These are phyloP conservation scores for Lycorma delicatula DNA, from an alignment of 1,140 invertebrate species.

Conservation along the genomic window DNA sequence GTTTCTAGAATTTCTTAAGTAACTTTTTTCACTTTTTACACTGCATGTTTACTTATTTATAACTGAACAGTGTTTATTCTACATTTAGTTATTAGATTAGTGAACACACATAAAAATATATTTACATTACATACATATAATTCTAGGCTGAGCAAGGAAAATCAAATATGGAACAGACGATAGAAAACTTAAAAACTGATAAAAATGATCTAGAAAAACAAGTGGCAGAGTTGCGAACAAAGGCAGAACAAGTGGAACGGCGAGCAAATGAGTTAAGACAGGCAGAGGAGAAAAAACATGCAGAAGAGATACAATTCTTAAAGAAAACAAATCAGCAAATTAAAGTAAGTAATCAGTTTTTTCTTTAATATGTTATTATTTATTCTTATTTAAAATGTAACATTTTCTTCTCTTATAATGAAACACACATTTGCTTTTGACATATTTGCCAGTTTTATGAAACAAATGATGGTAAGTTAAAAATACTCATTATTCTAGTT, in stretches of 20 bases:
- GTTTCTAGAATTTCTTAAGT: too few species aligned
- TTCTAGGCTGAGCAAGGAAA: constrained; percentile 55
- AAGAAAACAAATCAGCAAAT: constrained; percentile 91
- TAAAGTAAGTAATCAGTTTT: constrained; percentile 49
- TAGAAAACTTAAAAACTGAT: constrained; percentile 53
- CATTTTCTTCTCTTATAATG: too few species aligned
- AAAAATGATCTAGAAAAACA: constrained; percentile 67
- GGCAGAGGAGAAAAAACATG: constrained; percentile 84
- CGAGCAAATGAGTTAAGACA: constrained; percentile 71
- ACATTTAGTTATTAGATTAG: too few species aligned
- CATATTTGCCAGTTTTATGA: too few species aligned
- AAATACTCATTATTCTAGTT: too few species aligned
- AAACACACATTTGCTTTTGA: too few species aligned
- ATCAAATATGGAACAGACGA: constrained; percentile 53
- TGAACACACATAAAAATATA: too few species aligned
- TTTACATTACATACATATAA: too few species aligned
- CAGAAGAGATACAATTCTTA: constrained; percentile 81
- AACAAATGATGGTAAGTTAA: too few species aligned
- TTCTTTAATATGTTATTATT: not conserved
- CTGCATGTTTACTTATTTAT: too few species aligned
- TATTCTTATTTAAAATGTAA: not conserved
- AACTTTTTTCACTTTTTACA: too few species aligned
- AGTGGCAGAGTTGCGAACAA: constrained; percentile 71
- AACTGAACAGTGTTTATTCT: too few species aligned
- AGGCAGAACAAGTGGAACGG: constrained; percentile 71